Percentiles rank a stretch among this genome's conserved stretches.
phyloP scores from a whole-genome alignment of 2,797 vertebrate species.

The Tinamus major region DNA sequence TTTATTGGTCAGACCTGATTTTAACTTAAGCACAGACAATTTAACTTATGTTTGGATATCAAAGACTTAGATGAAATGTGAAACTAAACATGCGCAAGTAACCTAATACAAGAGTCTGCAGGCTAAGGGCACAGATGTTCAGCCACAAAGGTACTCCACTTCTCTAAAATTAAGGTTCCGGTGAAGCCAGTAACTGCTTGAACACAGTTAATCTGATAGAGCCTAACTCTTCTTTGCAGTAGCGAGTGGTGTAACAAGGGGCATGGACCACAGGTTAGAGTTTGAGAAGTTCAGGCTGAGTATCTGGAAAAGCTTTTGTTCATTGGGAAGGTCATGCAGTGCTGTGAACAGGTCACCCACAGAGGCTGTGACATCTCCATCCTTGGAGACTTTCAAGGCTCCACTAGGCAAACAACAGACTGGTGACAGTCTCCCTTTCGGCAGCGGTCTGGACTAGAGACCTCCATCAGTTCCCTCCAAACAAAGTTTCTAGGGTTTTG shows the following conservation, averaged over 20 bases:
- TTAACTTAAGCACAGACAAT: not conserved
- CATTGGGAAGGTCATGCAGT: not conserved
- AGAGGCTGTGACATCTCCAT: not conserved
- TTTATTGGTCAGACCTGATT: not conserved
- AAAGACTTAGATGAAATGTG: not conserved
- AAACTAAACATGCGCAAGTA: not conserved
- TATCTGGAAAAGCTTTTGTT: not conserved
- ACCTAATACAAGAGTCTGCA: not conserved
- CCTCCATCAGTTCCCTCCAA: not conserved
- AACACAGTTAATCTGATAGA: not conserved
- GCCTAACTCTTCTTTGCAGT: not conserved
- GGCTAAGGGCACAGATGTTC: not conserved
- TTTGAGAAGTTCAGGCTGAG: not conserved
- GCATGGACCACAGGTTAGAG: not conserved
- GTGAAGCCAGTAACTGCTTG: not conserved
- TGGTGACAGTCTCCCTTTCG: too few species aligned
- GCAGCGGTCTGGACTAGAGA: not conserved
- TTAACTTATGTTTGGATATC: not conserved
- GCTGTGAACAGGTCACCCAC: not conserved
- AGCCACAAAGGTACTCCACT: not conserved
- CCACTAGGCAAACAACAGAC: rapidly evolving
- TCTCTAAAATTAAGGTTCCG: too few species aligned
- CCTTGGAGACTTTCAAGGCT: not conserved
- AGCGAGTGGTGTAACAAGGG: rapidly evolving
- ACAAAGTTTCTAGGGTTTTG: not conserved